Percentiles rank a stretch among this genome's conserved stretches.
Conservation (phyloP, 35 echinoderm and acorn worm genomes). For the Antedon bifida region DNA sequence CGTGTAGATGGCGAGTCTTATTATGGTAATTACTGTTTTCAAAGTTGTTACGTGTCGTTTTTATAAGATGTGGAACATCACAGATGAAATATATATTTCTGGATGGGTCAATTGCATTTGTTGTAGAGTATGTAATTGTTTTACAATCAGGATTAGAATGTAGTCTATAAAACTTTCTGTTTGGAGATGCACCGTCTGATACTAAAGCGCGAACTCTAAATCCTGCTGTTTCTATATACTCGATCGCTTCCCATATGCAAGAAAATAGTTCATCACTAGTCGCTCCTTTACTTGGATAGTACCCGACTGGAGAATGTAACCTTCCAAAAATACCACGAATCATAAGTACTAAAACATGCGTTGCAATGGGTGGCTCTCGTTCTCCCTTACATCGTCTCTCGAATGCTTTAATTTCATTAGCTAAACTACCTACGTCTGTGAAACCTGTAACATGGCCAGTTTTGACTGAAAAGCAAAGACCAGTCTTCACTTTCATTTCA, state of each 20-base stretch:
- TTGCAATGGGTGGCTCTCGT: slow-evolving; percentile 8
- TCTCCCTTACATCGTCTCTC: slow-evolving; percentile 7
- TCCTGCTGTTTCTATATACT: slow-evolving; percentile 9
- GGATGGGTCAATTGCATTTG: too few species aligned
- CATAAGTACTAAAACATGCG: slow-evolving; percentile 32
- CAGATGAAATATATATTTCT: too few species aligned
- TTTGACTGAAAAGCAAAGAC: not conserved
- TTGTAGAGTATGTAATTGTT: not conserved
- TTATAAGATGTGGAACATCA: too few species aligned
- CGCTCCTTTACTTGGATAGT: not conserved
- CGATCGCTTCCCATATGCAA: not conserved
- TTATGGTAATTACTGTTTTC: too few species aligned
- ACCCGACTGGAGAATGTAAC: not conserved
- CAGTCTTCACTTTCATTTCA: slow-evolving; percentile 22
- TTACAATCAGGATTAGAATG: not conserved
- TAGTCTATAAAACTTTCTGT: slow-evolving; percentile 31
- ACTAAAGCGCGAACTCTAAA: slow-evolving; percentile 35
- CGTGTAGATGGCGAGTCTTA: not conserved
- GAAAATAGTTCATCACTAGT: not conserved
- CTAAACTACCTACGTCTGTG: slow-evolving; percentile 16
- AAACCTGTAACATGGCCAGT: slow-evolving; percentile 30
- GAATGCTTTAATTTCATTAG: too few species aligned
- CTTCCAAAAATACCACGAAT: slow-evolving; percentile 25
- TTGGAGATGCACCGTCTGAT: slow-evolving; percentile 23
- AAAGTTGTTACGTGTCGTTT: too few species aligned